A percentile compares a stretch with the other conserved stretches of the same genome.
Evolutionary conservation across 2,888 invertebrate genomes (phyloP).

Genomic region (Pimpla rufipes): DNA sequence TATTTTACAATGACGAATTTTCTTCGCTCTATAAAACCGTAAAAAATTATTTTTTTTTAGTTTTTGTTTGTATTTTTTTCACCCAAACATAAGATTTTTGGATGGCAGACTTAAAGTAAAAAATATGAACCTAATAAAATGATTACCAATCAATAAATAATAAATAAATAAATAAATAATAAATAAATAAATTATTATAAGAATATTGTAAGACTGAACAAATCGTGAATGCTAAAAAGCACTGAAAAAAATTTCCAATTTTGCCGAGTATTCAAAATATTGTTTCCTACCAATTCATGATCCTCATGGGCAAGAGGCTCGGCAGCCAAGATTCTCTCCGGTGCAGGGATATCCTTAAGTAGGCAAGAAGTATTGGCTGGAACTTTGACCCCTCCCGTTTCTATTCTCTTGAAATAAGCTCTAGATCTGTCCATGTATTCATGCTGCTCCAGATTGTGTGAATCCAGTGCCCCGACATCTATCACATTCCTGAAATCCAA

Average conservation of each 20-base stretch:
- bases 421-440: slow-evolving; percentile 91
- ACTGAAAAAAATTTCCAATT: background rate
- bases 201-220: background rate
- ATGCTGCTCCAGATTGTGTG: slow-evolving; percentile 94
- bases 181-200: too few species aligned
- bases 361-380: slow-evolving; percentile 86
- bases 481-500: slow-evolving; percentile 92
- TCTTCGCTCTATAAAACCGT: background rate
- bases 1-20: background rate
- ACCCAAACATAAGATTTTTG: too few species aligned
- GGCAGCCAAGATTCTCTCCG: slow-evolving; percentile 89
- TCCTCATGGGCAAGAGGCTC: slow-evolving; percentile 89
- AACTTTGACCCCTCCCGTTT: slow-evolving; percentile 85
- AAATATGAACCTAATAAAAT: too few species aligned
- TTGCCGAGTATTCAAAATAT: background rate
- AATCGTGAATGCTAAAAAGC: background rate
- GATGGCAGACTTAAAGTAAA: too few species aligned
- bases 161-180: too few species aligned
- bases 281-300: slow-evolving; percentile 89
- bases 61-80: background rate
- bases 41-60: background rate
- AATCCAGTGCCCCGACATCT: slow-evolving; percentile 96
- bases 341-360: slow-evolving; percentile 91
- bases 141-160: too few species aligned
- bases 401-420: slow-evolving; percentile 83